Base-by-base conservation (phyloP, 1,140 invertebrate genomes). In the Batillaria attramentaria region DNA sequence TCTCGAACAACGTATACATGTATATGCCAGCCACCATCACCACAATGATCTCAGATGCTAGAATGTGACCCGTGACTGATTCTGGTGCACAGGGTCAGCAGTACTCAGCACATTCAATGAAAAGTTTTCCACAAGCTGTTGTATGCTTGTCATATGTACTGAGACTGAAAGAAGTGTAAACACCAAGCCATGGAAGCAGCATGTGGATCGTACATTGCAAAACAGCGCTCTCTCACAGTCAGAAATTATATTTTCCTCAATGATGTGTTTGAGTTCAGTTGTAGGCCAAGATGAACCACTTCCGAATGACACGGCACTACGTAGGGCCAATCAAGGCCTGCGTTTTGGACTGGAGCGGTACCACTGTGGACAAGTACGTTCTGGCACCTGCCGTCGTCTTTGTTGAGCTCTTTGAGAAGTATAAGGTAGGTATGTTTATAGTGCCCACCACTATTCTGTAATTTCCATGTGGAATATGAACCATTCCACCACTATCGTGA, bases 311-410 rank as follows among this genome's bases (percentile, higher is more conserved):
- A 3, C 78, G 88, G 4, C 66, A 60, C 20, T 90, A 89, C 57
- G 65, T 83, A 13, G 89, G 89, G 0, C 83, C 83, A 10, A 82
- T 89, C 35, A 86, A 86, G 73, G 89, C 87, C 0, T 83, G 83
- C 41, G 87, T 90, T 70, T 79, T 90, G 77, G 89, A 90, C 82
- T 90, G 89, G 89, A 88, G 87, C 73, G 88, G 89, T 4, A 90
- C 89, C 1, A 89, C 88, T 0, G 83, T 87, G 1, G 88, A 90
- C 80, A 89, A 88, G 76, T 90, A 90, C 76, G 88, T 89, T 33
- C 73, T 90, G 18, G 89, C 89, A 1, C 88, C 89, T 6, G 88
- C 89, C 28, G 82, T 87, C 0, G 86, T 85, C 0, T 90, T 90
- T 73, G 83, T 84, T 8, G 84, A 89, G 3, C 84, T 89, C 28